Percentiles rank a stretch among this genome's conserved stretches.
Conservation (phyloP, 2,113 vertebrate species). For the Chaenogobius annularis region DNA sequence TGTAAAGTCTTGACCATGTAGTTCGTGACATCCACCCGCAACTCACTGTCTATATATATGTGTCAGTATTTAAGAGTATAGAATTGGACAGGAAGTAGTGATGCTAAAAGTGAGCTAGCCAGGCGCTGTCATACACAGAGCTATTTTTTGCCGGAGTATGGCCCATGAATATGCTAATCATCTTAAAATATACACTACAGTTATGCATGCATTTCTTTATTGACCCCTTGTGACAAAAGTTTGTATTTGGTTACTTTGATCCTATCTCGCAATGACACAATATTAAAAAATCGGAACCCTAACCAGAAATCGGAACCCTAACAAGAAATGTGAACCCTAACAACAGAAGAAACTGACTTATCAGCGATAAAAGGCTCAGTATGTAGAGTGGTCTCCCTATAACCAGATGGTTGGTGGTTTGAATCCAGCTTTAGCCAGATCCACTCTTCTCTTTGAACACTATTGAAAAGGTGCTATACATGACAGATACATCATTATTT, state of each 20-base stretch:
- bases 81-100: too few relatives aligned
- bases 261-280: background rate
- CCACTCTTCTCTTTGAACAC: too few relatives aligned
- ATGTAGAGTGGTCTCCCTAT: background rate
- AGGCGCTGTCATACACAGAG: too few relatives aligned
- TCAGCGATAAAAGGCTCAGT: background rate
- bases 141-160: too few relatives aligned
- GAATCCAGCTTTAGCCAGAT: background rate
- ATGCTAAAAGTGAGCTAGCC: too few relatives aligned
- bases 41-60: too few relatives aligned
- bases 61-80: too few relatives aligned
- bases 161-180: too few relatives aligned
- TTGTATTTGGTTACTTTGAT: background rate
- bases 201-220: background rate
- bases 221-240: background rate
- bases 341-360: background rate
- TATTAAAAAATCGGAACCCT: background rate
- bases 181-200: background rate
- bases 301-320: background rate
- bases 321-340: background rate
- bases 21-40: too few relatives aligned
- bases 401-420: background rate
- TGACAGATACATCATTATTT: too few relatives aligned
- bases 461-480: too few relatives aligned
- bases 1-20: too few relatives aligned